These are phyloP conservation scores for Sturnus vulgaris DNA, from an alignment of 2,113 vertebrate species.

Conservation along the genomic window DNA sequence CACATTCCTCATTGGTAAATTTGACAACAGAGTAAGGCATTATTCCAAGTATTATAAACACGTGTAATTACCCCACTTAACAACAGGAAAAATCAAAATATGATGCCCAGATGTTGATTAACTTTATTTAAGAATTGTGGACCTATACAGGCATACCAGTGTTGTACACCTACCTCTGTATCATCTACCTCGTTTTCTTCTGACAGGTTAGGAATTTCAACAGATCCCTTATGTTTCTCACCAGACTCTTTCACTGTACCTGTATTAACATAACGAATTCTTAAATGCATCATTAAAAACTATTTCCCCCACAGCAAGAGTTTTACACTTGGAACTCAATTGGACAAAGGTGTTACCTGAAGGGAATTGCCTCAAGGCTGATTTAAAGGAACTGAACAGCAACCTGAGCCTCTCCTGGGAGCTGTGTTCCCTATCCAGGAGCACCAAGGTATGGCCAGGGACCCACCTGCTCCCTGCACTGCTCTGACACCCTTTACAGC, in stretches of 20 bases:
- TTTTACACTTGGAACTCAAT: neutral
- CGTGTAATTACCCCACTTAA: neutral
- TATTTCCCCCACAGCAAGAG: slow-evolving; percentile 26
- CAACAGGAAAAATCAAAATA: neutral
- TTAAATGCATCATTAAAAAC: slow-evolving; percentile 47
- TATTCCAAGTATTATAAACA: neutral
- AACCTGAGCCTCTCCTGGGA: neutral
- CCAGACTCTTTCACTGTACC: slow-evolving; percentile 72
- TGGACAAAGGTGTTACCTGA: neutral
- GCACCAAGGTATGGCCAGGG: neutral
- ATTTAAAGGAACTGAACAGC: neutral
- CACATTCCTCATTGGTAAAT: neutral
- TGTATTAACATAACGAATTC: slow-evolving; percentile 64
- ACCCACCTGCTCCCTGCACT: neutral
- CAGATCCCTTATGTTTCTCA: slow-evolving; percentile 69
- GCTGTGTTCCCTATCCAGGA: neutral
- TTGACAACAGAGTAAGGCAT: neutral
- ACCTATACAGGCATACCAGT: neutral
- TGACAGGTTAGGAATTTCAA: slow-evolving; percentile 76
- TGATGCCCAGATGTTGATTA: neutral
- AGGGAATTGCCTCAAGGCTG: neutral
- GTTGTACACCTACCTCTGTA: slow-evolving; percentile 65
- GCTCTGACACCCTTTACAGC: neutral
- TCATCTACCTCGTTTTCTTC: slow-evolving; percentile 77
- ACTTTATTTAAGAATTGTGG: slow-evolving; percentile 11